Evolutionary conservation across 2,888 invertebrate genomes (phyloP), one percentile per base, ranked within the genome.

Genomic region (Coleophora flavipennella): DNA sequence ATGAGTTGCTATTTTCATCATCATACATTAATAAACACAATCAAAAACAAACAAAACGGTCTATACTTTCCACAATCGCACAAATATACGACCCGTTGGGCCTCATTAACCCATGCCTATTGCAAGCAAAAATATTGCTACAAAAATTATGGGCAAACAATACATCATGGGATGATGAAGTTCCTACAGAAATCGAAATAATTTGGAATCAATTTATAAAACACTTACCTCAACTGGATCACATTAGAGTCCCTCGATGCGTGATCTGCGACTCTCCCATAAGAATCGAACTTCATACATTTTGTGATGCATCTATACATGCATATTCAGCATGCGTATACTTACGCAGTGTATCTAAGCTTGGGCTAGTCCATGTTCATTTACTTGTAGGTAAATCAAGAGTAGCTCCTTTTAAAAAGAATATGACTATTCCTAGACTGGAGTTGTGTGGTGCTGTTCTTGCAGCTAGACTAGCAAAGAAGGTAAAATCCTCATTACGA

Each of bases 61-160:
- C 8, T 8, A 28, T 33, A 28, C 13, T 45, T 8, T 43, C 45
- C 11, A 37, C 36, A 6, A 35, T 46, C 6, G 33, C 35, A 25
- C 41, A 46, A 42, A 35, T 46, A 13, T 46, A 42, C 25, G 46
- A 44, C 13, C 46, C 46, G 8, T 31, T 46, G 10, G 46, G 46
- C 2, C 33, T 46, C 8, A 8, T 36, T 39, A 12, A 14, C 11
- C 42, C 42, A 8, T 40, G 37, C 13, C 27, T 45, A 2, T 12
- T 45, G 11, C 32, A 35, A 27, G 45, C 40, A 7, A 45, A 42
- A 36, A 31, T 42, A 2, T 25, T 45, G 4, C 27, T 45, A 20
- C 45, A 45, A 40, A 33, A 27, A 13, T 35, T 45, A 12, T 46
- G 46, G 46, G 11, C 29, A 13, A 10, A 12, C 8, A 41, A 43